Conservation (phyloP, 1,140 invertebrate genomes). For the Lordiphosa mommai region DNA sequence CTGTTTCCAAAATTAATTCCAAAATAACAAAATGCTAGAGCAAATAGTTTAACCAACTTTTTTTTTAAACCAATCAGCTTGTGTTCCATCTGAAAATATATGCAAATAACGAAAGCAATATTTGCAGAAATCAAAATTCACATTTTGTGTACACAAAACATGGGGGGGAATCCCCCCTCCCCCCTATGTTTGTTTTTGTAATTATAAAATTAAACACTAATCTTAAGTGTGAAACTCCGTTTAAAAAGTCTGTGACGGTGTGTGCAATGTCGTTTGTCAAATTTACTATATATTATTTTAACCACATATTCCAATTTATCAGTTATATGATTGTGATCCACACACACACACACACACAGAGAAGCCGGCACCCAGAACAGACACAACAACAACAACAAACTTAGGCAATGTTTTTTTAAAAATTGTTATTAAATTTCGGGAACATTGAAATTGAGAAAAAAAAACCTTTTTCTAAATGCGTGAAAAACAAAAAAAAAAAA, state of each 20-base stretch:
- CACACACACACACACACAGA: constrained; percentile 18
- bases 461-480: constrained; percentile 56
- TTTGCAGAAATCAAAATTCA: constrained; percentile 14
- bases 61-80: constrained; percentile 45
- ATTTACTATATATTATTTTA: constrained; percentile 23
- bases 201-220: constrained; percentile 60
- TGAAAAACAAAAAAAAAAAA: constrained; percentile 25
- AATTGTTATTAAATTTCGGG: constrained; percentile 69
- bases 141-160: constrained; percentile 3
- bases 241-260: constrained; percentile 33
- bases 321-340: constrained; percentile 19
- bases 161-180: constrained; percentile 25
- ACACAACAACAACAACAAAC: not conserved
- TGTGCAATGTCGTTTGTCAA: constrained; percentile 24
- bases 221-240: constrained; percentile 39
- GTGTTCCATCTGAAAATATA: constrained; percentile 44
- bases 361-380: constrained; percentile 17
- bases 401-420: constrained; percentile 53
- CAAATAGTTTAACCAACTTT: constrained; percentile 33
- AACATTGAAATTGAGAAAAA: constrained; percentile 57
- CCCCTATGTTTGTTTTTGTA: constrained; percentile 56
- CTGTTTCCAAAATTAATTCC: constrained; percentile 26
- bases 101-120: constrained; percentile 27
- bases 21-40: constrained; percentile 42
- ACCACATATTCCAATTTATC: constrained; percentile 9